Percentiles rank a stretch among this genome's conserved stretches.
phyloP scores from a whole-genome alignment of 2,113 vertebrate genomes.

The Ciconia maguari region DNA sequence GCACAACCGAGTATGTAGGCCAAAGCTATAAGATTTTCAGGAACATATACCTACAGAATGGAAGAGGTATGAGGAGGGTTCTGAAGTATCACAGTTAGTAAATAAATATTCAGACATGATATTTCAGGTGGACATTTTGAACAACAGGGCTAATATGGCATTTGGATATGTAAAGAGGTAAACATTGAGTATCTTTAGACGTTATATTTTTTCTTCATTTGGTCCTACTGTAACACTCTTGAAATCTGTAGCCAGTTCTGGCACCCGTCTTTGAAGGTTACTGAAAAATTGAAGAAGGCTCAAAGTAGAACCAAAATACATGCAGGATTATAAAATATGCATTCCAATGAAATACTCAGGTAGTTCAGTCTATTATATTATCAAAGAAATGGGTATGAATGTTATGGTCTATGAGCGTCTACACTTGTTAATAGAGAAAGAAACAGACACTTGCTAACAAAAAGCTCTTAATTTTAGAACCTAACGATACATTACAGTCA shows the following conservation, averaged over 20 bases:
- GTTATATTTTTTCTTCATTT: neutral
- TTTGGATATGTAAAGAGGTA: neutral
- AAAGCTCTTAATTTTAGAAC: neutral
- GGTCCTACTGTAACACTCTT: accelerated
- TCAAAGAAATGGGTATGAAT: neutral
- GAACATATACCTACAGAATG: neutral
- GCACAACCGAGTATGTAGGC: neutral
- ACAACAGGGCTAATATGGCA: neutral
- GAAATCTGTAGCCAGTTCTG: neutral
- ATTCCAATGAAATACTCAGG: neutral
- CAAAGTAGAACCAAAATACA: neutral
- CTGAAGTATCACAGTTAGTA: neutral
- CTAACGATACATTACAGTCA: neutral
- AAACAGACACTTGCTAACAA: neutral
- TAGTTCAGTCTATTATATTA: neutral
- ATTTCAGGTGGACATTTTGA: neutral
- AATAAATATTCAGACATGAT: neutral
- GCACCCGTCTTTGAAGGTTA: neutral
- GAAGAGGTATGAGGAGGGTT: neutral
- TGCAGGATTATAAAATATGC: neutral
- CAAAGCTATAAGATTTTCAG: neutral
- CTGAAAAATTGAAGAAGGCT: neutral
- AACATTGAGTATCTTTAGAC: neutral
- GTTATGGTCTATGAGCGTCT: neutral
- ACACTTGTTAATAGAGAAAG: neutral